phyloP scores from a whole-genome alignment of 2,797 vertebrate genomes.

The Neosalanx taihuensis region DNA sequence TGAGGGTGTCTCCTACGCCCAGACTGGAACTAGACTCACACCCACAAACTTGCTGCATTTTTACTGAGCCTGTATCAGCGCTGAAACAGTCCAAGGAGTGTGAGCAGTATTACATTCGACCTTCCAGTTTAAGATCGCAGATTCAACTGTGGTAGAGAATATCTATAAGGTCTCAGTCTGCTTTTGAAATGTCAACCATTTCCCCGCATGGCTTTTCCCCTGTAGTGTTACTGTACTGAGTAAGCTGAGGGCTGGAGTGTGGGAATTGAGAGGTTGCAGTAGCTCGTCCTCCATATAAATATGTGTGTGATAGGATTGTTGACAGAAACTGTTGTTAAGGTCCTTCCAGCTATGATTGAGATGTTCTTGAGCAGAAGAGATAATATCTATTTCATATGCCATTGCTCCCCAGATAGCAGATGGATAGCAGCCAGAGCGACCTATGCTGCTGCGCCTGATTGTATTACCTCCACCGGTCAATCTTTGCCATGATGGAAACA shows the following conservation, averaged over 20 bases:
- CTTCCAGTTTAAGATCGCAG: not conserved
- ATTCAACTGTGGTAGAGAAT: not conserved
- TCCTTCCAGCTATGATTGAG: conserved; percentile 30
- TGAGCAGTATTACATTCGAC: not conserved
- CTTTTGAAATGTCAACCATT: not conserved
- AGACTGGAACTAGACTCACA: conserved; percentile 14
- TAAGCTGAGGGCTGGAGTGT: conserved; percentile 35
- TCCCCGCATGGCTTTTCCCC: too few relatives aligned
- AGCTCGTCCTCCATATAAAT: conserved; percentile 41
- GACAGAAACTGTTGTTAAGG: conserved; percentile 20
- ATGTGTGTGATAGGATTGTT: conserved; percentile 12
- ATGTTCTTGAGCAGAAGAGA: conserved; percentile 6
- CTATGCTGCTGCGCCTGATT: conserved; percentile 17
- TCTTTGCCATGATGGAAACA: conserved; percentile 31
- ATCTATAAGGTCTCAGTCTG: not conserved
- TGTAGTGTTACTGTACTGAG: not conserved
- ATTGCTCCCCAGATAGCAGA: conserved; percentile 22
- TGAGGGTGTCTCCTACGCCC: conserved; percentile 26
- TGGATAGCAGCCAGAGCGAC: conserved; percentile 26
- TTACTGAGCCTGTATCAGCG: not conserved
- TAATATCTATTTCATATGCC: conserved; percentile 39
- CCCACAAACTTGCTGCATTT: not conserved
- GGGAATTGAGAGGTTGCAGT: conserved; percentile 39
- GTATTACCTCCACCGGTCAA: conserved; percentile 39
- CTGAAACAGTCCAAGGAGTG: not conserved